Conservation (phyloP, 1,140 invertebrate genomes). For the Cheumatopsyche charites region DNA sequence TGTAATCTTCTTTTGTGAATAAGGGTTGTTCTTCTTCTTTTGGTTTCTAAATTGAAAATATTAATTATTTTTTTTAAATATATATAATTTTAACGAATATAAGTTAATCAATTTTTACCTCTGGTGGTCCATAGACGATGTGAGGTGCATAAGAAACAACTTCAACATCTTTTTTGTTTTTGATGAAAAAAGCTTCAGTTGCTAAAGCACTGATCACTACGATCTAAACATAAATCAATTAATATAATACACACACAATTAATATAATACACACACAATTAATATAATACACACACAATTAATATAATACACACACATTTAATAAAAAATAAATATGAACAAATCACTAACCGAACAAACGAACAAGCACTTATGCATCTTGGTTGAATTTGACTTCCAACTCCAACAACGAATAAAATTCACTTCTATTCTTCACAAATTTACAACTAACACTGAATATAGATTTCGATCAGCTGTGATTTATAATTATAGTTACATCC, state of each 20-base stretch:
- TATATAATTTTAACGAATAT: neutral
- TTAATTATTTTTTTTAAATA: no score
- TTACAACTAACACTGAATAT: no score
- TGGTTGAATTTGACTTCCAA: no score
- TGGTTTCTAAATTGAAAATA: neutral
- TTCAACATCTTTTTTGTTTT: neutral
- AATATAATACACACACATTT: neutral
- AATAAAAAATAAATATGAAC: neutral
- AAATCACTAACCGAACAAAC: neutral
- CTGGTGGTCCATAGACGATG: neutral
- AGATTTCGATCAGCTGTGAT: neutral
- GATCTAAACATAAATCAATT: neutral
- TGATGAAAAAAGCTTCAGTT: neutral
- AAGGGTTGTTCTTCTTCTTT: neutral
- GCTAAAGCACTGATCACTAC: neutral
- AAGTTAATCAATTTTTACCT: neutral
- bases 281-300: neutral
- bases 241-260: no score
- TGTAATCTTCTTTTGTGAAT: slow-evolving; percentile 9
- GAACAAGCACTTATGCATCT: neutral
- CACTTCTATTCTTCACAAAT: no score
- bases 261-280: neutral
- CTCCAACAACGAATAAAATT: no score
- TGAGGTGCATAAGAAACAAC: neutral
- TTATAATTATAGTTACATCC: neutral